Evolutionary conservation across 1,140 invertebrate genomes (phyloP).

Genomic region (Neodiprion lecontei): DNA sequence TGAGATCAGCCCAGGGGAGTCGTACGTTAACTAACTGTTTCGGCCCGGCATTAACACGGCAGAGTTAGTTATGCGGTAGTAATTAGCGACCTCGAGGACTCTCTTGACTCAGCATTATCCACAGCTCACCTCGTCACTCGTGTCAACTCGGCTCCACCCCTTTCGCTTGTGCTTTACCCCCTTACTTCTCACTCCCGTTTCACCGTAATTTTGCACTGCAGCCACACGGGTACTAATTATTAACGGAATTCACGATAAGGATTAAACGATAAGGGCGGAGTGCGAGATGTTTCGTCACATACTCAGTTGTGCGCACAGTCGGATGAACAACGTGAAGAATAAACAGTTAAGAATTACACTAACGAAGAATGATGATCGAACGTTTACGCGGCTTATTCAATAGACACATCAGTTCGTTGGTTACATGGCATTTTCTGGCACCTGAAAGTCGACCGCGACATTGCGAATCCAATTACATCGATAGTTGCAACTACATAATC

Average conservation of each 20-base stretch:
- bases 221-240: background rate
- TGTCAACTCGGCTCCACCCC: background rate
- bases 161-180: too few species aligned
- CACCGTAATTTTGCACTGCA: background rate
- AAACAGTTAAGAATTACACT: too few species aligned
- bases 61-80: conserved; percentile 38
- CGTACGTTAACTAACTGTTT: background rate
- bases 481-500: background rate
- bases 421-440: background rate
- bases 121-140: conserved; percentile 2
- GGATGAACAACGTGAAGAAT: too few species aligned
- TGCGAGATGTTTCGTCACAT: too few species aligned
- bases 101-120: conserved; percentile 34
- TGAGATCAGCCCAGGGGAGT: background rate
- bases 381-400: too few species aligned
- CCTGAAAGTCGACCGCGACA: background rate
- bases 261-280: background rate
- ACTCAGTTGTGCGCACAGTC: too few species aligned
- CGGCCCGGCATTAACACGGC: conserved; percentile 17
- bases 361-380: too few species aligned
- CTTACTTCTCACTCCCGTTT: background rate
- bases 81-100: conserved; percentile 43
- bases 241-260: background rate
- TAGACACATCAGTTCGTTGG: background rate
- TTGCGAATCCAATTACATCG: background rate